Conservation (phyloP, 2,113 vertebrate genomes). For the Onychostruthus taczanowskii region DNA sequence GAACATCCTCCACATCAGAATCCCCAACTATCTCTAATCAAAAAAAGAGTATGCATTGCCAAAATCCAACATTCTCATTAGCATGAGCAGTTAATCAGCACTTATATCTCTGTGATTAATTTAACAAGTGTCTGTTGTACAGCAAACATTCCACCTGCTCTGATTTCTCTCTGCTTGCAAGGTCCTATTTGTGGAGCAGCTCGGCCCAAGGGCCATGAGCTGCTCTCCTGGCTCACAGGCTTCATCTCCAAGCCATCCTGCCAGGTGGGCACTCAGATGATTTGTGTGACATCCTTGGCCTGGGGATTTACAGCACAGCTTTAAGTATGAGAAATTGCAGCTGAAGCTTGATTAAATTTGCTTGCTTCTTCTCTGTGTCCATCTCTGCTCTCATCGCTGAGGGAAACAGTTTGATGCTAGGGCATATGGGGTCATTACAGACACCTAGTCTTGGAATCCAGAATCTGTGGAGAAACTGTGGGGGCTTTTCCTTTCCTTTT, state of each 20-base stretch:
- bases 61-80: not conserved
- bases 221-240: not conserved
- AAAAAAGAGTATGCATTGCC: fast-evolving
- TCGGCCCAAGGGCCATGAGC: not conserved
- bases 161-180: not conserved
- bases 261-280: not conserved
- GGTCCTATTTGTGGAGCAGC: not conserved
- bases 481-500: not conserved
- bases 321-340: not conserved
- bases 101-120: not conserved
- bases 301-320: not conserved
- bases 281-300: not conserved
- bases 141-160: not conserved
- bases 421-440: not conserved
- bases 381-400: not conserved
- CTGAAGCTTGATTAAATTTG: not conserved
- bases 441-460: not conserved
- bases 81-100: not conserved
- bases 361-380: not conserved
- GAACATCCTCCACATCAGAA: not conserved
- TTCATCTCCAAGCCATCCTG: not conserved
- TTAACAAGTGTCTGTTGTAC: not conserved
- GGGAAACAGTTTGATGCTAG: not conserved
- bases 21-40: not conserved
- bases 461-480: not conserved